phyloP scores from a whole-genome alignment of 2,113 vertebrate genomes.

The Chamaetylas fuelleborni region DNA sequence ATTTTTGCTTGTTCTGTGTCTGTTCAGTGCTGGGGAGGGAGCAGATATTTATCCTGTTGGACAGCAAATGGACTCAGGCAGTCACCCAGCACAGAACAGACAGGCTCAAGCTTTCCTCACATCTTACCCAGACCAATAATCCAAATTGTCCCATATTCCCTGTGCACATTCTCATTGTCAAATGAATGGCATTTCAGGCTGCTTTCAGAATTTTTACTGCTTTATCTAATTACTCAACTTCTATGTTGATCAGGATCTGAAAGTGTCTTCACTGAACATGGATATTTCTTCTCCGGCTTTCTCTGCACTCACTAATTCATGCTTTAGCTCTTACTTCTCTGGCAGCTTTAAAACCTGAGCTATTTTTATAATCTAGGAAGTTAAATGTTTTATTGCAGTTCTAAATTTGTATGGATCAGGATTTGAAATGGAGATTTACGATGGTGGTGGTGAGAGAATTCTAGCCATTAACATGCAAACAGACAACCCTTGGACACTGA shows the following conservation, averaged over 20 bases:
- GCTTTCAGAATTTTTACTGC: background rate
- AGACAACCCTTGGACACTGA: background rate
- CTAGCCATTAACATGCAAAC: background rate
- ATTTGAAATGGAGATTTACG: background rate
- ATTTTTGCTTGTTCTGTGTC: background rate
- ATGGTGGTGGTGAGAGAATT: background rate
- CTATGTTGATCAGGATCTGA: background rate
- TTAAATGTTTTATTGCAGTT: background rate
- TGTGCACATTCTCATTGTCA: background rate
- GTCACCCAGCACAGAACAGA: background rate
- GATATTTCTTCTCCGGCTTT: background rate
- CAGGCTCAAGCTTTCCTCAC: background rate
- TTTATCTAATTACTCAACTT: background rate
- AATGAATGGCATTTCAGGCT: background rate
- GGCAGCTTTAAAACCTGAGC: background rate
- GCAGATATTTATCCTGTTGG: background rate
- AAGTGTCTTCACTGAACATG: background rate
- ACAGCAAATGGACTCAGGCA: background rate
- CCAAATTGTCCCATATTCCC: background rate
- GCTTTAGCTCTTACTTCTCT: background rate
- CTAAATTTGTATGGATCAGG: background rate
- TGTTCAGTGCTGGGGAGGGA: background rate
- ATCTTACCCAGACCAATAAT: background rate
- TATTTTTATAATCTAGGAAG: background rate
- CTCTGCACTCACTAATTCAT: background rate